Evolutionary conservation across 1,140 invertebrate species (phyloP).

Genomic region (Caenorhabditis latens): DNA sequence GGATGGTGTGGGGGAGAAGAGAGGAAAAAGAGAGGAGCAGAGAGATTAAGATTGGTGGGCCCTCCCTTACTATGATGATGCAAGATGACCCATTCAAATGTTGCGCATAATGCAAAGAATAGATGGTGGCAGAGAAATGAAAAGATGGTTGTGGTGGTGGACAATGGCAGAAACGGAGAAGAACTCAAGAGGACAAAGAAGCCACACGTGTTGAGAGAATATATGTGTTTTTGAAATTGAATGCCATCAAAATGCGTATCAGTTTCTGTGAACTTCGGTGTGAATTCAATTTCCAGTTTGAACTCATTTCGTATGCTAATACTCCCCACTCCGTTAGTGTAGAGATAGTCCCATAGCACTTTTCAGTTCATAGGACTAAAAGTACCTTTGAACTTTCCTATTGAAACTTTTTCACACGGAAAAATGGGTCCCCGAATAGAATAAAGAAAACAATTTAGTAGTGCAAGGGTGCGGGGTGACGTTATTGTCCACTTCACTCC

Average conservation of each 20-base stretch:
- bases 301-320: not conserved
- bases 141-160: not conserved
- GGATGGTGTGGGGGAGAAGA: not conserved
- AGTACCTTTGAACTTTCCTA: not conserved
- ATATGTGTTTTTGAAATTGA: conserved; percentile 29
- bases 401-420: not conserved
- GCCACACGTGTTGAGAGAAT: not conserved
- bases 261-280: not conserved
- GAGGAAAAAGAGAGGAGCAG: not conserved
- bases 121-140: not conserved
- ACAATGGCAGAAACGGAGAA: conserved; percentile 8
- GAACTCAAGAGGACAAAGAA: not conserved
- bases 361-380: not conserved
- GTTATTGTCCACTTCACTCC: not conserved
- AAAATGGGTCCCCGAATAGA: not conserved
- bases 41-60: conserved; percentile 43
- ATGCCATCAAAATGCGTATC: not conserved
- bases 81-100: conserved; percentile 53
- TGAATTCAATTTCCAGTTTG: not conserved
- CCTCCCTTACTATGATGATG: conserved; percentile 41
- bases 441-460: not conserved
- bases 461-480: not conserved
- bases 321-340: not conserved
- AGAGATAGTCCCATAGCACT: not conserved
- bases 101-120: not conserved